These are phyloP conservation scores for Charina bottae DNA, from an alignment of 2,113 vertebrate genomes.

Conservation along the genomic window DNA sequence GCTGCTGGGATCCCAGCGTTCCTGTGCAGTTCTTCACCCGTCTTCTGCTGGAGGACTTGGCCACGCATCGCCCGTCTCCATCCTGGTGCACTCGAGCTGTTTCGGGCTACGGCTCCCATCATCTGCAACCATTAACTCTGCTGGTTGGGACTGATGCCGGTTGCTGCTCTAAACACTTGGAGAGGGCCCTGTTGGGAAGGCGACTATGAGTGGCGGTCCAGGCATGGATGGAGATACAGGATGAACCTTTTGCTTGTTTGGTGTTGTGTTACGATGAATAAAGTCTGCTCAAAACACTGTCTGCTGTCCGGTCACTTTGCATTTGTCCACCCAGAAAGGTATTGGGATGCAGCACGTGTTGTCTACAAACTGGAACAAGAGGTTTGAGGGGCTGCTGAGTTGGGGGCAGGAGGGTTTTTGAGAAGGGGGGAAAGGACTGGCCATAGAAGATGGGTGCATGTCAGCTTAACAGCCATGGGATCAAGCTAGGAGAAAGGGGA, in stretches of 20 bases:
- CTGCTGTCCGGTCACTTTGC: background rate
- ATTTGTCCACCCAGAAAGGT: background rate
- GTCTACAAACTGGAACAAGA: background rate
- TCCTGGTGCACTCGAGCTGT: background rate
- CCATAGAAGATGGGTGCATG: background rate
- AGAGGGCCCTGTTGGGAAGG: background rate
- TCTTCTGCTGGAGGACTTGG: background rate
- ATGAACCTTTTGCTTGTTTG: background rate
- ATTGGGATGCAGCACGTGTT: too few species aligned
- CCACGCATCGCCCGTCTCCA: background rate
- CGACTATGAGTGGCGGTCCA: background rate
- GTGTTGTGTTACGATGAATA: constrained; percentile 1
- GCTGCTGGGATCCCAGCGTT: background rate
- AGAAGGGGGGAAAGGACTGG: background rate
- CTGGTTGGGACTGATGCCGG: background rate
- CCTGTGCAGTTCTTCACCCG: background rate
- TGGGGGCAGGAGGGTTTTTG: background rate
- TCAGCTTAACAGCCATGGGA: background rate
- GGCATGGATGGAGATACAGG: background rate
- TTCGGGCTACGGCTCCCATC: background rate
- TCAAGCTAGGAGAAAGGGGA: background rate
- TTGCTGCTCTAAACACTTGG: background rate
- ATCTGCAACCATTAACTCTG: background rate
- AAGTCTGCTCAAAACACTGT: constrained; percentile 3
- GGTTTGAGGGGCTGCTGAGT: background rate